Conservation (phyloP, 2,797 vertebrate genomes). For the Monodelphis domestica region DNA sequence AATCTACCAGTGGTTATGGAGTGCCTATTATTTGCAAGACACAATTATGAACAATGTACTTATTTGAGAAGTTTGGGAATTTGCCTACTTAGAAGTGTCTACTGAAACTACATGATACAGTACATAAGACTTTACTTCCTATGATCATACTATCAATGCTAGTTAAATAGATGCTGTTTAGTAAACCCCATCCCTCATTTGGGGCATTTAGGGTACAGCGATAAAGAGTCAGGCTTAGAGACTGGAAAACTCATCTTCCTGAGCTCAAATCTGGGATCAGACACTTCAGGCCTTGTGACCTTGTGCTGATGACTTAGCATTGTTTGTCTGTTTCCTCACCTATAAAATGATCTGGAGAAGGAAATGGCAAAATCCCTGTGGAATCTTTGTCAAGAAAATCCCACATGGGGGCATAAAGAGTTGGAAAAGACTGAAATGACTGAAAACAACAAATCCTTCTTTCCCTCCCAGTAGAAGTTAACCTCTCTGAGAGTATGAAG, state of each 20-base stretch:
- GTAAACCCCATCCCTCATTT: neutral
- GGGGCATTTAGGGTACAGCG: neutral
- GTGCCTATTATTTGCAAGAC: neutral
- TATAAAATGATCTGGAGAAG: neutral
- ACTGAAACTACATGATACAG: neutral
- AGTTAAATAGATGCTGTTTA: neutral
- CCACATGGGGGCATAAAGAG: too few relatives aligned
- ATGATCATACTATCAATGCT: neutral
- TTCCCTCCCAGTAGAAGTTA: neutral
- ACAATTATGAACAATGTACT: neutral
- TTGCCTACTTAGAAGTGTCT: neutral
- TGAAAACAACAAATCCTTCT: neutral
- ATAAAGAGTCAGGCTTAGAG: neutral
- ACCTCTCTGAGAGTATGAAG: neutral
- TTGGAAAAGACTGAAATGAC: neutral
- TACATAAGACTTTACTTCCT: neutral
- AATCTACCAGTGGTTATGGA: constrained; percentile 21
- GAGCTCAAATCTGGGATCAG: neutral
- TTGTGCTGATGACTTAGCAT: neutral
- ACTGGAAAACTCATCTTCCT: neutral
- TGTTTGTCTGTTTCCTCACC: too few relatives aligned
- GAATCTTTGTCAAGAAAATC: neutral
- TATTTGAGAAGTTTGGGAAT: neutral
- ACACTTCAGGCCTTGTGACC: neutral
- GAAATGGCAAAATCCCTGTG: neutral